phyloP scores from a whole-genome alignment of 2,888 invertebrate genomes.

The Apeira syringaria region DNA sequence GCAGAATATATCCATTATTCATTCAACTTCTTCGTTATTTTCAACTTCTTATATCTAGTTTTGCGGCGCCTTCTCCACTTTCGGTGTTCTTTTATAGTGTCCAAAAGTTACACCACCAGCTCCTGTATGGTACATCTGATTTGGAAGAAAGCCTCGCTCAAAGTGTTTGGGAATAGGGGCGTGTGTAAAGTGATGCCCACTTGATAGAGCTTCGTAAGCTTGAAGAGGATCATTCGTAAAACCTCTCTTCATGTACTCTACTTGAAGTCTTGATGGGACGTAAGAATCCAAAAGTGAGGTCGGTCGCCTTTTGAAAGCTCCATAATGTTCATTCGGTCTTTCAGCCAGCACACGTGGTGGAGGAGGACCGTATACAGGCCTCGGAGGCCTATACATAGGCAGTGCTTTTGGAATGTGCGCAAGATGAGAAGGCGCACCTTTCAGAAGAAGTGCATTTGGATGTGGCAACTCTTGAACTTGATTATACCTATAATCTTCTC shows the following conservation, averaged over 20 bases:
- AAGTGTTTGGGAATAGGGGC: conserved; percentile 54
- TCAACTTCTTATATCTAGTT: conserved; percentile 32
- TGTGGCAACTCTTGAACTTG: conserved; percentile 58
- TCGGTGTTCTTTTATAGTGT: conserved; percentile 71
- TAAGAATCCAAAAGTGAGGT: conserved; percentile 84
- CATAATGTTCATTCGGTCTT: conserved; percentile 51
- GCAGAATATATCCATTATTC: conserved; percentile 3
- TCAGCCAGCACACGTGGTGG: conserved; percentile 46
- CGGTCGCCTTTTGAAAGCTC: conserved; percentile 60
- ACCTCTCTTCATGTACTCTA: conserved; percentile 74
- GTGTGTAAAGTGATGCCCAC: conserved; percentile 52
- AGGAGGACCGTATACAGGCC: conserved; percentile 55
- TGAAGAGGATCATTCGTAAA: conserved; percentile 65
- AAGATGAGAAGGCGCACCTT: conserved; percentile 57
- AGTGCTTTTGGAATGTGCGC: conserved; percentile 69
- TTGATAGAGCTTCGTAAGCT: conserved; percentile 70
- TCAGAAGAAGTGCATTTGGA: conserved; percentile 62
- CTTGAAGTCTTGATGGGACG: conserved; percentile 82
- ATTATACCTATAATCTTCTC: conserved; percentile 54
- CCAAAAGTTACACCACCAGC: conserved; percentile 70
- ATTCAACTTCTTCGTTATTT: conserved; percentile 6
- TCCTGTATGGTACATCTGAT: conserved; percentile 76
- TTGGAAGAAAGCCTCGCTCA: conserved; percentile 75
- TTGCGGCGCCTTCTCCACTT: conserved; percentile 48
- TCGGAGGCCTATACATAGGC: conserved; percentile 63